These are phyloP conservation scores for Drosophila pseudotalamancana DNA, from an alignment of 2,888 invertebrate genomes.

Conservation along the genomic window DNA sequence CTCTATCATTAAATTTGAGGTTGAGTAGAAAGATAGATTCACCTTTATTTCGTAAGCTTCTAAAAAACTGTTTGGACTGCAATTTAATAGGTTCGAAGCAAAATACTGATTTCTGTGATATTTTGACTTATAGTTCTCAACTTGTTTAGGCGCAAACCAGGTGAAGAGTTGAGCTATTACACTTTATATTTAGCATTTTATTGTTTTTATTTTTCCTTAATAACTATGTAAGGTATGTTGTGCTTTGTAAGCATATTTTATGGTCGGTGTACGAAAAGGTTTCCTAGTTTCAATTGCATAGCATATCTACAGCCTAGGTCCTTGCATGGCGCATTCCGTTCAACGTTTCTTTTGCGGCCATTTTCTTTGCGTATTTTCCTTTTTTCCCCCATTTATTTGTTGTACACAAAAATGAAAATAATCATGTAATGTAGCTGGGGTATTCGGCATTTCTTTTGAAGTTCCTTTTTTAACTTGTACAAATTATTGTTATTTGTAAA, in stretches of 20 bases:
- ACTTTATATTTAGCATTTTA: neutral
- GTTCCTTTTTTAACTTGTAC: neutral
- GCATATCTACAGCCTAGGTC: conserved; percentile 22
- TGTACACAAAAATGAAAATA: conserved; percentile 30
- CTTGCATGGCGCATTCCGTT: conserved; percentile 32
- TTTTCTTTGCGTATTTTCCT: conserved; percentile 26
- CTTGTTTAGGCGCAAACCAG: neutral
- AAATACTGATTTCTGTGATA: neutral
- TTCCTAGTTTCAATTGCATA: conserved; percentile 39
- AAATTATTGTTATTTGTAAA: neutral
- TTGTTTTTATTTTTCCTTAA: too few relatives aligned
- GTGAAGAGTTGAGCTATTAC: neutral
- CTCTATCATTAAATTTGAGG: neutral
- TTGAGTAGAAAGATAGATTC: neutral
- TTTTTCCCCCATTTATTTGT: conserved; percentile 7
- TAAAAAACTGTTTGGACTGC: neutral
- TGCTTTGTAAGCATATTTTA: conserved; percentile 35
- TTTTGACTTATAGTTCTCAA: neutral
- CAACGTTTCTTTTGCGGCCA: conserved; percentile 13
- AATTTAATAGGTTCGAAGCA: neutral
- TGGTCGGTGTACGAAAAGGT: neutral
- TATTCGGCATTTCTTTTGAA: neutral
- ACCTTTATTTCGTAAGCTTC: too few relatives aligned
- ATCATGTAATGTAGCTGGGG: conserved; percentile 63
- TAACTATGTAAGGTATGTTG: too few relatives aligned